A percentile compares a stretch with the other conserved stretches of the same genome.
Evolutionary conservation across 30 jellyfish, hydroid and myxozoan genomes (phyloP).

Genomic region (Catostylus mosaicus): DNA sequence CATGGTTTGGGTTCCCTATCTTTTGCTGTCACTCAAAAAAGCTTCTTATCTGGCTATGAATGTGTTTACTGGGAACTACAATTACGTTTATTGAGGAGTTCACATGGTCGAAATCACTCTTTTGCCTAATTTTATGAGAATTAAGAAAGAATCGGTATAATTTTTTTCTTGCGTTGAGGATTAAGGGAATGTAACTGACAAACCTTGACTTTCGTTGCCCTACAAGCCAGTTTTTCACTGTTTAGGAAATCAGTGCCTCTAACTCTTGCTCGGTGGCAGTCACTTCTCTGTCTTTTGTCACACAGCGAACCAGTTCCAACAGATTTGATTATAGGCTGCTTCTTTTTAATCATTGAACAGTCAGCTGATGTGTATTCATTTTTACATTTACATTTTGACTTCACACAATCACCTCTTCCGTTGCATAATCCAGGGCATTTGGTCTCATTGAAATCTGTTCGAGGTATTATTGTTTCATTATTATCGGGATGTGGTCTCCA

Average conservation of each 20-base stretch:
- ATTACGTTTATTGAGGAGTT: too few species aligned
- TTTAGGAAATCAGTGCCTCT: slow-evolving; percentile 69
- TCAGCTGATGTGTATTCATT: slow-evolving; percentile 66
- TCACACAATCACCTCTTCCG: slow-evolving; percentile 71
- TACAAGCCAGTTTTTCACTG: slow-evolving; percentile 56
- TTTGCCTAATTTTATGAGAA: too few species aligned
- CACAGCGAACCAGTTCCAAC: slow-evolving; percentile 65
- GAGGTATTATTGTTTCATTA: slow-evolving; percentile 59
- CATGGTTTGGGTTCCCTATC: too few species aligned
- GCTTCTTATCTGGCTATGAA: too few species aligned
- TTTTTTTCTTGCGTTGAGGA: too few species aligned
- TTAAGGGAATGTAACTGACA: too few species aligned
- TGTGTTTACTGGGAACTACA: too few species aligned
- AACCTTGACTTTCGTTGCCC: slow-evolving; percentile 63
- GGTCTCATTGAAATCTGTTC: slow-evolving; percentile 55
- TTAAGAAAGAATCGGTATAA: too few species aligned
- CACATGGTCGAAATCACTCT: too few species aligned
- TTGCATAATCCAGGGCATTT: slow-evolving; percentile 74
- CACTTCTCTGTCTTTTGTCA: slow-evolving; percentile 56
- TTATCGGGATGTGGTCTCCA: slow-evolving; percentile 44
- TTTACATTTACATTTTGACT: slow-evolving; percentile 74
- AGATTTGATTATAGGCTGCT: slow-evolving; percentile 46
- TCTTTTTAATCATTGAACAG: slow-evolving; percentile 52
- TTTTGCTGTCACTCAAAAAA: too few species aligned
- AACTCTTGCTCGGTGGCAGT: slow-evolving; percentile 67